phyloP scores from a whole-genome alignment of 2,113 vertebrate species.

The Thermophis baileyi region DNA sequence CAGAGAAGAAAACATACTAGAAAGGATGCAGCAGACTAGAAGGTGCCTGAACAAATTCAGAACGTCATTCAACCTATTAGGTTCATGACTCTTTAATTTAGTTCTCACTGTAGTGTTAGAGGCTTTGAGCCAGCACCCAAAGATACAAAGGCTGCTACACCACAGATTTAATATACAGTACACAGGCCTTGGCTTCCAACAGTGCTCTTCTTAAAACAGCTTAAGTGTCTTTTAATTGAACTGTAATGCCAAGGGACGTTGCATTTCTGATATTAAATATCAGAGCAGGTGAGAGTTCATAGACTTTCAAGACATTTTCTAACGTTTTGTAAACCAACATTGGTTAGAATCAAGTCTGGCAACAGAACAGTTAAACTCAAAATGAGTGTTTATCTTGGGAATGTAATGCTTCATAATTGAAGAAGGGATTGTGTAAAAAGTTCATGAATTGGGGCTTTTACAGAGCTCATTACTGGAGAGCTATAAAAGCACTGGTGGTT shows the following conservation, averaged over 20 bases:
- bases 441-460: not conserved
- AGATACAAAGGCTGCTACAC: not conserved
- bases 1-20: not conserved
- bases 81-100: slow-evolving; percentile 18
- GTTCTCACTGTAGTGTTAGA: not conserved
- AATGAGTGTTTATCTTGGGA: not conserved
- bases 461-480: not conserved
- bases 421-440: not conserved
- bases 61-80: not conserved
- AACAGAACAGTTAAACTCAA: not conserved
- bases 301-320: not conserved
- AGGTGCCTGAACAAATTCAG: slow-evolving; percentile 1
- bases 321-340: not conserved
- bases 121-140: not conserved
- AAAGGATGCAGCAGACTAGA: not conserved
- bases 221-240: not conserved
- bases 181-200: not conserved
- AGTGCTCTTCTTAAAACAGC: not conserved
- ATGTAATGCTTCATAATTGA: not conserved
- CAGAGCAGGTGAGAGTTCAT: not conserved
- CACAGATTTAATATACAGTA: slow-evolving; percentile 8
- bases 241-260: not conserved
- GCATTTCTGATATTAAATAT: not conserved
- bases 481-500: not conserved
- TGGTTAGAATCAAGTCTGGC: not conserved